Percentiles rank a stretch among this genome's conserved stretches.
phyloP scores from a whole-genome alignment of 2,888 invertebrate genomes.

The Odontothrips loti region DNA sequence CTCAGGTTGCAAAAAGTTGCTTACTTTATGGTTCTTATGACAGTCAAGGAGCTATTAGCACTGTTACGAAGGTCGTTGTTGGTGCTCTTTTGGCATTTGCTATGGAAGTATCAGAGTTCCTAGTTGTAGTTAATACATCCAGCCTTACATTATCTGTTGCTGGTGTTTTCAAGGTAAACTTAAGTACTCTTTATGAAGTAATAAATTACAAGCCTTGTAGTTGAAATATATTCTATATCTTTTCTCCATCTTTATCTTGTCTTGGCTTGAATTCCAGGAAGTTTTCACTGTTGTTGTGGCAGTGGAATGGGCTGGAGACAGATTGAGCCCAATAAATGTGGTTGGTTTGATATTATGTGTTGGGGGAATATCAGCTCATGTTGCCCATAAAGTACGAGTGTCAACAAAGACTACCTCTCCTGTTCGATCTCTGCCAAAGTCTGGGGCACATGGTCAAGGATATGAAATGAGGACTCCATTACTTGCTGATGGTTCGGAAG shows the following conservation, averaged over 20 bases:
- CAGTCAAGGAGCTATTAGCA: slow-evolving; percentile 47
- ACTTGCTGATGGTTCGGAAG: slow-evolving; percentile 20
- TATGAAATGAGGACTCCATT: slow-evolving; percentile 28
- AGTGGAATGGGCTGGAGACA: slow-evolving; percentile 80
- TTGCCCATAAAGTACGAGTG: slow-evolving; percentile 59
- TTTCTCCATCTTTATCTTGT: slow-evolving; percentile 22
- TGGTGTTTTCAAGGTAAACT: slow-evolving; percentile 90
- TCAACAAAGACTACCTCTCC: slow-evolving; percentile 2
- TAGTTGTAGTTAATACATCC: slow-evolving; percentile 89
- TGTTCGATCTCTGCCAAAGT: background rate
- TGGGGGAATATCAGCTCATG: slow-evolving; percentile 80
- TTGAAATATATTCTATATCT: background rate
- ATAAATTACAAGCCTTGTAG: slow-evolving; percentile 29
- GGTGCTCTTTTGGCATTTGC: slow-evolving; percentile 86
- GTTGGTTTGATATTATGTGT: slow-evolving; percentile 83
- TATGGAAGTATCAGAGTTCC: slow-evolving; percentile 93
- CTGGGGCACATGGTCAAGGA: background rate
- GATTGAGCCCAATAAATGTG: slow-evolving; percentile 74
- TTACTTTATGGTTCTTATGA: slow-evolving; percentile 46
- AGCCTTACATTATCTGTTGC: slow-evolving; percentile 93
- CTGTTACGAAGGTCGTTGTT: slow-evolving; percentile 58
- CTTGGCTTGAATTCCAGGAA: slow-evolving; percentile 61
- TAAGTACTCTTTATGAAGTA: background rate
- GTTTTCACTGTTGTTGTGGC: slow-evolving; percentile 86
- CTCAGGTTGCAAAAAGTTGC: slow-evolving; percentile 45